Percentiles rank a stretch among this genome's conserved stretches.
Conservation (phyloP, 1,140 invertebrate genomes). For the Sminthurides bifidus region DNA sequence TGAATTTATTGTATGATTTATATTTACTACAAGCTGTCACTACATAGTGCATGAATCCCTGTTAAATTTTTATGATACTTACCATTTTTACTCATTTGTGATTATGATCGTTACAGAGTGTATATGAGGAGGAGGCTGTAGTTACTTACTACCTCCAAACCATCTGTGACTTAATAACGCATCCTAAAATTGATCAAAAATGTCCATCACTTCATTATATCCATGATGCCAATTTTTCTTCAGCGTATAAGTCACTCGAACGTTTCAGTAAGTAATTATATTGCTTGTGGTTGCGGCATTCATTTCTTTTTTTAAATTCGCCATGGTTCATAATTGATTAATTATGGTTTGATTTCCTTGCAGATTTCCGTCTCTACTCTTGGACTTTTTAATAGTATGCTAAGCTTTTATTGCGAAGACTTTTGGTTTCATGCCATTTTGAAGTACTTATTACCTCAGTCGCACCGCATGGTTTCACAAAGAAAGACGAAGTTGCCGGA, state of each 20-base stretch:
- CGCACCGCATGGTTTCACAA: constrained; percentile 29
- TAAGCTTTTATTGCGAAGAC: constrained; percentile 28
- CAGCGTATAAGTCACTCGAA: constrained; percentile 26
- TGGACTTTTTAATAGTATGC: constrained; percentile 24
- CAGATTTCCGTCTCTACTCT: constrained; percentile 27
- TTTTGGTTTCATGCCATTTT: constrained; percentile 27
- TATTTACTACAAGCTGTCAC: no score
- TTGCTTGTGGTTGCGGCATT: no score
- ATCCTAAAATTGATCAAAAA: constrained; percentile 22
- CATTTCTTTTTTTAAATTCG: no score
- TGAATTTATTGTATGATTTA: no score
- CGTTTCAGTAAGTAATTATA: constrained; percentile 16
- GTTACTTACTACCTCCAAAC: constrained; percentile 28
- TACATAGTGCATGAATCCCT: no score
- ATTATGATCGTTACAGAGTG: constrained; percentile 28
- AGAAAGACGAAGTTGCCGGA: constrained; percentile 7
- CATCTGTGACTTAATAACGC: constrained; percentile 24
- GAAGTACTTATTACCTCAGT: constrained; percentile 25
- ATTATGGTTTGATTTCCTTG: constrained; percentile 1
- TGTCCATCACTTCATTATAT: constrained; percentile 24
- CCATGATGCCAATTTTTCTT: constrained; percentile 14
- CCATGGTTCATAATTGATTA: background rate
- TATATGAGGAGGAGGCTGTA: constrained; percentile 27
- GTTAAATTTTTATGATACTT: no score
- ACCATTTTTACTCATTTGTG: no score